Base-by-base conservation (phyloP, 2,888 invertebrate genomes). In the Mantis religiosa region DNA sequence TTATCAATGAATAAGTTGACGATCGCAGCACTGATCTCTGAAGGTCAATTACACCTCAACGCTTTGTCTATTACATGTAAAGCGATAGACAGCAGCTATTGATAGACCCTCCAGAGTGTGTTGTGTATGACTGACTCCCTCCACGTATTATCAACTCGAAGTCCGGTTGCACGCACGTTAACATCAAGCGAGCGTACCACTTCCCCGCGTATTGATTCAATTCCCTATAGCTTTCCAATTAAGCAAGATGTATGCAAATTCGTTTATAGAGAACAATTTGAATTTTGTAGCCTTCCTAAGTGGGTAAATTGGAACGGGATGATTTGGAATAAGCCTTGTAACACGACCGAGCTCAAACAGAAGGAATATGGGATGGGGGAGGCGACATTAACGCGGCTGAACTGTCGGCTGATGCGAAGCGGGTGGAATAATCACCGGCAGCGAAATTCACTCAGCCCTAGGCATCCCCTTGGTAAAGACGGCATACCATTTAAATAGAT, bases 191-290 rank as follows among this genome's bases (percentile, higher is more conserved):
- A 71, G 30, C 30, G 3, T 41, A 34, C 28, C 82, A 82, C 82
- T 28, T 71, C 87, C 34, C 84, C 83, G 30, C 30, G 83, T 88
- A 88, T 88, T 88, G 88, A 88, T 88, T 88, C 14, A 88, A 88
- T 85, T 83, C 88, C 89, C 89, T 85, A 90, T 89, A 89, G 89
- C 83, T 90, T 90, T 89, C 88, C 89, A 89, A 89, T 90, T 89
- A 90, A 86, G 81, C 88, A 89, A 89, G 89, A 90, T 89, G 88
- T 89, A 90, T 90, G 90, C 88, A 90, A 90, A 90, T 90, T 90
- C 88, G 87, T 89, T 90, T 90, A 90, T 89, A 90, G 88, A 87
- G 88, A 86, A 89, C 88, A 90, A 89, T 90, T 90, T 90, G 89
- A 89, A 89, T 89, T 90, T 90, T 87, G 86, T 89, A 54, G 20